Conservation (phyloP, 2,113 vertebrate species). For the Indicator maculatus region DNA sequence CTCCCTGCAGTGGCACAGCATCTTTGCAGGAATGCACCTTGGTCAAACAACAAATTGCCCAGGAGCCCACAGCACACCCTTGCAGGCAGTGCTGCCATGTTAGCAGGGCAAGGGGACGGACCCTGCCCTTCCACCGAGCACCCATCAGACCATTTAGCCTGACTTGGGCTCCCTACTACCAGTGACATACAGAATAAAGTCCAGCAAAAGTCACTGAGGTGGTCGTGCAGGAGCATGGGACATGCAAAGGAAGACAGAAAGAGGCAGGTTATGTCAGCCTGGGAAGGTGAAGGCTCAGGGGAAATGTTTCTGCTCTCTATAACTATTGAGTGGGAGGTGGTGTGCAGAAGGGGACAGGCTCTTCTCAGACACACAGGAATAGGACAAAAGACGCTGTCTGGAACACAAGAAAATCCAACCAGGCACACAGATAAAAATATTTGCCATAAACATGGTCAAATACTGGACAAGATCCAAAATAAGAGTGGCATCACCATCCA, state of each 20-base stretch:
- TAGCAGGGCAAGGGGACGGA: rapidly evolving
- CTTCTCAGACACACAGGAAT: background rate
- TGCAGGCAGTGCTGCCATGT: background rate
- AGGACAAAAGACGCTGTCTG: background rate
- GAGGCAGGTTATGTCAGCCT: background rate
- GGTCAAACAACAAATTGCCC: background rate
- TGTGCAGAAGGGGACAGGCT: background rate
- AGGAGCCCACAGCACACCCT: background rate
- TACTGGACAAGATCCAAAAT: background rate
- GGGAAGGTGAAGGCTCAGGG: background rate
- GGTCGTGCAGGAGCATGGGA: background rate
- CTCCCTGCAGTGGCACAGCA: background rate
- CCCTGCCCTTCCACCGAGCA: background rate
- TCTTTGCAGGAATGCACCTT: background rate
- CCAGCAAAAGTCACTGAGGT: background rate
- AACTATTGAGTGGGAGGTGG: background rate
- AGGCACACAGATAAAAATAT: rapidly evolving
- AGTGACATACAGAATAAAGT: background rate
- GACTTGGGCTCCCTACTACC: background rate
- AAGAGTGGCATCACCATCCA: background rate
- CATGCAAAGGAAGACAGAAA: background rate
- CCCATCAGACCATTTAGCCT: background rate
- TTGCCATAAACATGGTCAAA: background rate
- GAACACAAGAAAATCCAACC: background rate
- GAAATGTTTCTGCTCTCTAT: background rate